phyloP scores from a whole-genome alignment of 1,140 invertebrate genomes.

The Cyphomyrmex costatus region DNA sequence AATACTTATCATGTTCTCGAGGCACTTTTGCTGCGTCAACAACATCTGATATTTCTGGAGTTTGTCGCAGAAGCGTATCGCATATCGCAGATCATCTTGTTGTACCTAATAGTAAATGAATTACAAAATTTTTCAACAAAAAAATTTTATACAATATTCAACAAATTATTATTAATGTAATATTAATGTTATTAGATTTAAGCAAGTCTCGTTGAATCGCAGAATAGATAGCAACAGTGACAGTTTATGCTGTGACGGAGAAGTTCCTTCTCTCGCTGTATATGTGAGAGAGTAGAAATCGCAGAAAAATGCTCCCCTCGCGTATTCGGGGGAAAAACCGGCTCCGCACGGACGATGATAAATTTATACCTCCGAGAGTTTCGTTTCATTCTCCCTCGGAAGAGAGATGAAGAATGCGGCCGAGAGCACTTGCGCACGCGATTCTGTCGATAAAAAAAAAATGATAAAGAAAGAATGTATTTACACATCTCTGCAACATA shows the following conservation, averaged over 20 bases:
- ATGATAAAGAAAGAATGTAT: constrained; percentile 59
- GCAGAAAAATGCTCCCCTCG: constrained; percentile 70
- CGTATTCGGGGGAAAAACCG: constrained; percentile 21
- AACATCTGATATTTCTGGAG: constrained; percentile 68
- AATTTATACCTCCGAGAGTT: constrained; percentile 47
- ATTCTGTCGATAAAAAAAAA: constrained; percentile 33
- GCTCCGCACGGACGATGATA: constrained; percentile 26
- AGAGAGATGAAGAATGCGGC: constrained; percentile 14
- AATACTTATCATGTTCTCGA: not conserved
- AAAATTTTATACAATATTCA: not conserved
- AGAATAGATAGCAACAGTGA: constrained; percentile 10
- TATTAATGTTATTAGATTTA: not conserved
- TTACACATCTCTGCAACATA: constrained; percentile 30
- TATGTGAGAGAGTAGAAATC: constrained; percentile 68
- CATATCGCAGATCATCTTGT: not conserved
- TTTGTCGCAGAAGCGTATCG: constrained; percentile 48
- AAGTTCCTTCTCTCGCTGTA: constrained; percentile 28
- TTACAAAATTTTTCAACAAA: not conserved
- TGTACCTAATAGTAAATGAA: not conserved
- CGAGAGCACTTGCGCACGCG: not conserved
- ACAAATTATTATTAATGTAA: not conserved
- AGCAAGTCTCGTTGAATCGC: not conserved
- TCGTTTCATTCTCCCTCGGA: constrained; percentile 25
- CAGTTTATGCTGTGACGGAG: not conserved
- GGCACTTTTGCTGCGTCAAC: constrained; percentile 63